These are phyloP conservation scores for Steatornis caripensis DNA, from an alignment of 2,113 vertebrate genomes.

Conservation along the genomic window DNA sequence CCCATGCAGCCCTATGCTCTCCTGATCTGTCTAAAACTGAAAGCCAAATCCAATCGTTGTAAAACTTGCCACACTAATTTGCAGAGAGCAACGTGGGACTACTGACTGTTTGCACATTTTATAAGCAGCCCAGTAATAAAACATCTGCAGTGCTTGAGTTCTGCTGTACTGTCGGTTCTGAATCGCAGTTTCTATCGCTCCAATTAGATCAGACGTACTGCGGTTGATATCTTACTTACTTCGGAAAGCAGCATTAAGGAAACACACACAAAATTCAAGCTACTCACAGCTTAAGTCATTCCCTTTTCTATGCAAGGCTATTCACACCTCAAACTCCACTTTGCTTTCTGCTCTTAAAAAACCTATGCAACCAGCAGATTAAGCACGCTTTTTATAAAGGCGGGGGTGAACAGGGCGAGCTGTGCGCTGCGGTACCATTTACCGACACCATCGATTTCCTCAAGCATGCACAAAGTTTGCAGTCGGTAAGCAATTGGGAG, in stretches of 20 bases:
- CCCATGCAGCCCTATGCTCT: background rate
- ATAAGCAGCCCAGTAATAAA: background rate
- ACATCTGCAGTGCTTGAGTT: background rate
- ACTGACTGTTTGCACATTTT: background rate
- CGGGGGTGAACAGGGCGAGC: background rate
- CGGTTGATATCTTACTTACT: fast-evolving
- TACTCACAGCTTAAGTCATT: background rate
- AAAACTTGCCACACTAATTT: background rate
- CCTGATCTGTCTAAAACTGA: background rate
- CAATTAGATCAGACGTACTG: fast-evolving
- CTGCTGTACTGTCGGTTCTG: background rate
- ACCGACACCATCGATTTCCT: background rate
- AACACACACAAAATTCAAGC: background rate
- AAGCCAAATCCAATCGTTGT: background rate
- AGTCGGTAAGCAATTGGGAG: background rate
- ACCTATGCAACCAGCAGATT: background rate
- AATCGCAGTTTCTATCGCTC: background rate
- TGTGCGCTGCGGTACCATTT: background rate
- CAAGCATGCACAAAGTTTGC: background rate
- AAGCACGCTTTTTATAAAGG: background rate
- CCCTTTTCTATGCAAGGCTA: background rate
- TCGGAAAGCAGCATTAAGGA: background rate
- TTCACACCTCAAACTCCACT: background rate
- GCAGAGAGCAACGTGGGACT: background rate
- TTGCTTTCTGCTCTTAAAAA: background rate